Evolutionary conservation across 2,888 invertebrate species (phyloP), one percentile per base, ranked within the genome.

Genomic region (Tiliacea aurago): DNA sequence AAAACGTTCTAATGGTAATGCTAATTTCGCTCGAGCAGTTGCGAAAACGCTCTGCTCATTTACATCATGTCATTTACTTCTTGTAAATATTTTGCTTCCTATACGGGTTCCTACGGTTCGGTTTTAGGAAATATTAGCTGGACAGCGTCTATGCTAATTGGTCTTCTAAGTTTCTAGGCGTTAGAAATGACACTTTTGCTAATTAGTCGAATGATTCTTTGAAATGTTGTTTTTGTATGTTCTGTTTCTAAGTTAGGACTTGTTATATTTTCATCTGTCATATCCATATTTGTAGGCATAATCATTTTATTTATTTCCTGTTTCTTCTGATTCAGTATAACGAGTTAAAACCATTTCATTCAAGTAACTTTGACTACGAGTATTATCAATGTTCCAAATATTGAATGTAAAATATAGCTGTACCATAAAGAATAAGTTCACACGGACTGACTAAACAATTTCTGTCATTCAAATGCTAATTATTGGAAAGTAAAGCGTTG

Each of bases 51-150:
- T 87, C 85, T 87, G 63, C 92, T 95, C 89, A 95, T 96, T 95
- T 93, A 90, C 95, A 95, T 96, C 91, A 91, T 94, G 94, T 94
- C 93, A 92, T 93, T 93, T 92, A 89, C 89, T 88, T 90, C 90
- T 92, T 92, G 92, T 91, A 90, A 93, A 89, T 90, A 90, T 92
- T 93, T 90, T 90, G 95, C 95, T 95, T 95, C 95, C 87, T 88
- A 90, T 90, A 90, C 90, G 85, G 87, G 88, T 90, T 91, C 85
- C 86, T 86, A 73, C 83, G 81, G 84, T 78, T 86, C 79, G 80
- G 87, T 90, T 88, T 90, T 89, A 90, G 88, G 82, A 87, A 86
- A 88, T 88, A 86, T 87, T 85, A 83, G 76, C 77, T 82, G 51
- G 72, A 73, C 79, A 64, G 73, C 56, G 66, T 84, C 81, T 86